Conservation (phyloP, 2,113 vertebrate genomes). For the Acrocephalus kingi region DNA sequence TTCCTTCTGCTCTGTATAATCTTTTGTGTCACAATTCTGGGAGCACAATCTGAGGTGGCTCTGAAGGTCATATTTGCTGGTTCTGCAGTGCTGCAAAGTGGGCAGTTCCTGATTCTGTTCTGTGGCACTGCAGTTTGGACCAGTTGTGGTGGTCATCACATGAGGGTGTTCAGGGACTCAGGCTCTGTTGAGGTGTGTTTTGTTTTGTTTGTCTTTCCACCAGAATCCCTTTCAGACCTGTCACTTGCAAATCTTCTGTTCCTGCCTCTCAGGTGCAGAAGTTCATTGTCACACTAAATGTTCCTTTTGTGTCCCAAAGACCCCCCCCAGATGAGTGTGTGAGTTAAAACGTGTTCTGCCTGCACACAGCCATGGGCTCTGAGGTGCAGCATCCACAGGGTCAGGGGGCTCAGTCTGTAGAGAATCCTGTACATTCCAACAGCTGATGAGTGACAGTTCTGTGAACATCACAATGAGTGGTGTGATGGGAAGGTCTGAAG, state of each 20-base stretch:
- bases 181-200: not conserved
- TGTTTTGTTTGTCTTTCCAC: not conserved
- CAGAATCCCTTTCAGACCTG: not conserved
- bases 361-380: not conserved
- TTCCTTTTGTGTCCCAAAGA: not conserved
- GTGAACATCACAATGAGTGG: accelerated
- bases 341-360: not conserved
- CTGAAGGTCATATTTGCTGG: not conserved
- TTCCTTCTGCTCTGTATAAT: not conserved
- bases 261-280: not conserved
- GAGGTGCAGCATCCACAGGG: not conserved
- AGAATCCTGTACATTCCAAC: not conserved
- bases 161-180: not conserved
- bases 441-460: not conserved
- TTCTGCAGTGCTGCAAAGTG: not conserved
- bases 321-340: not conserved
- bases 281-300: not conserved
- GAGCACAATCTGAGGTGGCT: not conserved
- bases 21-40: not conserved
- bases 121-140: not conserved
- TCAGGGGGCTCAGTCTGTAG: not conserved
- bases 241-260: not conserved
- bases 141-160: not conserved
- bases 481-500: not conserved
- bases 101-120: not conserved